These are phyloP conservation scores for Acromyrmex echinatior DNA, from an alignment of 1,140 invertebrate species.

Conservation along the genomic window DNA sequence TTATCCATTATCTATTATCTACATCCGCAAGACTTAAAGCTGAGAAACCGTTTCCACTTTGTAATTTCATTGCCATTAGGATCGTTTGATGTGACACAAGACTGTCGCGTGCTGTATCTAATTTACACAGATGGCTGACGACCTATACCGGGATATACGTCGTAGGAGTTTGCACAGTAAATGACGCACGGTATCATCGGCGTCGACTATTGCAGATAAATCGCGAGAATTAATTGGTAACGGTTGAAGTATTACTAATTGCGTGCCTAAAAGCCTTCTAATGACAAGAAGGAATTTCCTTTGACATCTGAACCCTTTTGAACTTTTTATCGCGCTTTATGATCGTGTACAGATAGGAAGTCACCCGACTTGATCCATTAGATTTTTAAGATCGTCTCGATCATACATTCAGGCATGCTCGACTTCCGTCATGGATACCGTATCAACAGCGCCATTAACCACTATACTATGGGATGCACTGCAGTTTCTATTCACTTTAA, in stretches of 20 bases:
- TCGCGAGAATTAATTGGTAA: conserved; percentile 57
- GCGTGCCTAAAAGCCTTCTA: background rate
- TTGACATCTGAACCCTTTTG: conserved; percentile 20
- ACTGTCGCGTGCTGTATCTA: conserved; percentile 12
- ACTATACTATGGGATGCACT: conserved; percentile 26
- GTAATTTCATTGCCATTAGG: conserved; percentile 41
- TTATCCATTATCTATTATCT: conserved; percentile 35
- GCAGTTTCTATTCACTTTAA: conserved; percentile 53
- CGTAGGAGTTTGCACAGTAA: background rate
- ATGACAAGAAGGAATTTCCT: conserved; percentile 25
- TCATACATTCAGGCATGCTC: conserved; percentile 27
- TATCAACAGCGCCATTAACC: conserved; percentile 33
- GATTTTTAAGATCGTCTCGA: conserved; percentile 13
- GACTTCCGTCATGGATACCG: conserved; percentile 54
- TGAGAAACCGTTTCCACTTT: conserved; percentile 30
- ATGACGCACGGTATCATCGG: conserved; percentile 1
- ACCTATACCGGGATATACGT: conserved; percentile 3
- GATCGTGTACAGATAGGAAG: conserved; percentile 21
- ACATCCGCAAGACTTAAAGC: background rate
- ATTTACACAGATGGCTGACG: conserved; percentile 34
- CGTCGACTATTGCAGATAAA: conserved; percentile 27
- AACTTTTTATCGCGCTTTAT: background rate
- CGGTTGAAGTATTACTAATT: conserved; percentile 51
- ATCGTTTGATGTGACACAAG: conserved; percentile 33
- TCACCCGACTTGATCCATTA: background rate